phyloP scores from a whole-genome alignment of 2,797 vertebrate genomes.

The Australoheros facetus region DNA sequence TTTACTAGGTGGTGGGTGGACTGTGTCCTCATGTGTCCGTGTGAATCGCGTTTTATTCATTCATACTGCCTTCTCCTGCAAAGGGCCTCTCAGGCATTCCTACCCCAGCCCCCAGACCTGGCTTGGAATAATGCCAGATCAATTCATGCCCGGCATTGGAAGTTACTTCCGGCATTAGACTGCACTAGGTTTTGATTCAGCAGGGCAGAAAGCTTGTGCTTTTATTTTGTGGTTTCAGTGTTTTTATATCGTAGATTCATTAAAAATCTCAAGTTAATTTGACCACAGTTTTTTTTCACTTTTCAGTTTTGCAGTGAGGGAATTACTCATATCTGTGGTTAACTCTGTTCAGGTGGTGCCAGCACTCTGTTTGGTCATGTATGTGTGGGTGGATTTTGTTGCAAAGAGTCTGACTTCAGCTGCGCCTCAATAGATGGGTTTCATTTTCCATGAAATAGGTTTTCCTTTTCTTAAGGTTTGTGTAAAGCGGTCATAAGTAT shows the following conservation, averaged over 20 bases:
- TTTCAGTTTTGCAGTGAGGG: conserved; percentile 6
- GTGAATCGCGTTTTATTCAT: conserved; percentile 72
- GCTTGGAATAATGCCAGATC: conserved; percentile 57
- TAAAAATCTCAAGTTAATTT: not conserved
- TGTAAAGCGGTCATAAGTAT: not conserved
- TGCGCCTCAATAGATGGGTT: not conserved
- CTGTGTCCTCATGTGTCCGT: conserved; percentile 60
- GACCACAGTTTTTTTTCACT: conserved; percentile 2
- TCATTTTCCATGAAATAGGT: not conserved
- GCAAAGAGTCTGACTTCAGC: not conserved
- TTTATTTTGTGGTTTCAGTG: not conserved
- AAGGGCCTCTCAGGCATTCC: conserved; percentile 67
- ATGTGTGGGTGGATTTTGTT: conserved; percentile 43
- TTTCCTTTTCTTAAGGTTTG: conserved; percentile 3
- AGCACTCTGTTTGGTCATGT: conserved; percentile 23
- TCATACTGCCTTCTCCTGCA: conserved; percentile 63
- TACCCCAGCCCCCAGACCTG: conserved; percentile 67
- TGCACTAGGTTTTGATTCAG: conserved; percentile 30
- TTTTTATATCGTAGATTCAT: not conserved
- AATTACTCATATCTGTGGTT: conserved; percentile 8
- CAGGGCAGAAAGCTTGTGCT: not conserved
- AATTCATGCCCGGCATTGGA: conserved; percentile 41
- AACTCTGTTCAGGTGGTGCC: conserved; percentile 25
- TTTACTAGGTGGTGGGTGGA: conserved; percentile 71
- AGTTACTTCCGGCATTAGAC: conserved; percentile 51